Conservation (phyloP, 2,797 vertebrate genomes). For the Pseudocheirus occidentalis region DNA sequence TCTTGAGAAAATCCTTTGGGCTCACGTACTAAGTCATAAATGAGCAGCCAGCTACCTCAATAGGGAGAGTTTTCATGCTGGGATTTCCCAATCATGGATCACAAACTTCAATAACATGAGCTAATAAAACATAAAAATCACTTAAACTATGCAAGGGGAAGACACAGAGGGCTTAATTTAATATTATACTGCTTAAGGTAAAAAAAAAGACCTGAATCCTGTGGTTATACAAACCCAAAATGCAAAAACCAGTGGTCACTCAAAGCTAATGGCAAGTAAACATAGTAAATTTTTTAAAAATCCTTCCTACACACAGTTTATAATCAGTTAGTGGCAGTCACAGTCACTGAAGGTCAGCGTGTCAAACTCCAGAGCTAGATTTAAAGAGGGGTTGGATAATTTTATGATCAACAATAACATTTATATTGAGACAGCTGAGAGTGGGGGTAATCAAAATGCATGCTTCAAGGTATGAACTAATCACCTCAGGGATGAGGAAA, state of each 20-base stretch:
- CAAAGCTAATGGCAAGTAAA: constrained; percentile 32
- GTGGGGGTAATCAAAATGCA: neutral
- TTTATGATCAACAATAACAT: constrained; percentile 25
- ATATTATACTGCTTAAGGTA: neutral
- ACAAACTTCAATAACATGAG: constrained; percentile 21
- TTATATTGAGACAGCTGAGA: neutral
- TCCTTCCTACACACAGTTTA: constrained; percentile 30
- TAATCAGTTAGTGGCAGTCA: constrained; percentile 25
- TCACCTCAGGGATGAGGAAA: constrained; percentile 10
- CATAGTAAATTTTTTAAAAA: constrained; percentile 32
- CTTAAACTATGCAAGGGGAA: constrained; percentile 28
- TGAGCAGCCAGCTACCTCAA: neutral
- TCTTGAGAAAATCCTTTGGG: neutral
- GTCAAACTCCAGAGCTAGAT: constrained; percentile 25
- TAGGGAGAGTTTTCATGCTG: neutral
- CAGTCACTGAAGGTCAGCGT: constrained; percentile 4
- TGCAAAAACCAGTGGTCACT: constrained; percentile 19
- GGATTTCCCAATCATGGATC: neutral
- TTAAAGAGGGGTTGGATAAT: constrained; percentile 29
- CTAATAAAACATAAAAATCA: constrained; percentile 28
- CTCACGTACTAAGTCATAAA: neutral
- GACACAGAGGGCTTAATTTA: neutral
- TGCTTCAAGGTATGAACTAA: neutral
- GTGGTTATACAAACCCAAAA: constrained; percentile 22
- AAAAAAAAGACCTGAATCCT: neutral